Percentiles rank a stretch among this genome's conserved stretches.
These are phyloP conservation scores for Echinops telfairi DNA, from an alignment of 2,113 vertebrate species.

Conservation along the genomic window DNA sequence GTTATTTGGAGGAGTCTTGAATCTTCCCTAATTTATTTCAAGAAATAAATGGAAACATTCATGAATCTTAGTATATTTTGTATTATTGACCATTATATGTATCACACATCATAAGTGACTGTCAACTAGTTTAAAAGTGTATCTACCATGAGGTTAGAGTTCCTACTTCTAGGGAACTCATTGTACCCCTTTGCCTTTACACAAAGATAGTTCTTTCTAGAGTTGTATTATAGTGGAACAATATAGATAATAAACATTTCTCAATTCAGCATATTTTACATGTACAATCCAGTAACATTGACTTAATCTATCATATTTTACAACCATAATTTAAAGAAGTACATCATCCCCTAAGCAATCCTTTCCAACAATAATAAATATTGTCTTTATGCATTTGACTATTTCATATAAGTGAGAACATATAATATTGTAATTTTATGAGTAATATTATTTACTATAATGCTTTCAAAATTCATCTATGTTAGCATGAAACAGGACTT, in stretches of 20 bases:
- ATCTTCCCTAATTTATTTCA: neutral
- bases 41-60: neutral
- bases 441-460: neutral
- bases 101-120: neutral
- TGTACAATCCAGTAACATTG: neutral
- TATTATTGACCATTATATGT: neutral
- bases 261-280: neutral
- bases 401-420: neutral
- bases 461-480: neutral
- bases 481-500: neutral
- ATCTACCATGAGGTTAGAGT: neutral
- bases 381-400: neutral
- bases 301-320: neutral
- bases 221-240: neutral
- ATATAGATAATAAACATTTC: neutral
- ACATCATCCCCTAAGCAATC: neutral
- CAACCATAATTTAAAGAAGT: neutral
- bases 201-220: neutral
- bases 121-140: neutral
- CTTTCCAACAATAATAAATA: neutral
- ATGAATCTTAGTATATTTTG: neutral
- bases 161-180: too few relatives aligned
- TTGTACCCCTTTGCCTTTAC: neutral
- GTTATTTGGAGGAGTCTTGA: neutral
- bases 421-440: neutral